These are phyloP conservation scores for Macrocentrus cingulum DNA, from an alignment of 1,140 invertebrate species.

Conservation along the genomic window DNA sequence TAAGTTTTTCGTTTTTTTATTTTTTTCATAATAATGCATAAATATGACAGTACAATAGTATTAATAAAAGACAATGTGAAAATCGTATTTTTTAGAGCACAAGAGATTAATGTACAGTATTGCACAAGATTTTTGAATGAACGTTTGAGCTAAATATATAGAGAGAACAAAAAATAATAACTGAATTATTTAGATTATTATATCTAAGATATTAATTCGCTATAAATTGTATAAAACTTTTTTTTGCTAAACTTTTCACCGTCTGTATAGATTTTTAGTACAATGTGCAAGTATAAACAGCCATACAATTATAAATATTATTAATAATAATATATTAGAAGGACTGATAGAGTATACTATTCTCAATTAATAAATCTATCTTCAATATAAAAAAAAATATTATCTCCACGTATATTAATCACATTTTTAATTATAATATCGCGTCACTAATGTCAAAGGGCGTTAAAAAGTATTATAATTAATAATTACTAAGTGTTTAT, in stretches of 20 bases:
- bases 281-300: slow-evolving; percentile 30
- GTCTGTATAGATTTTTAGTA: slow-evolving; percentile 24
- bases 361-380: slow-evolving; percentile 18
- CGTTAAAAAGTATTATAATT: too few relatives aligned
- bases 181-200: too few relatives aligned
- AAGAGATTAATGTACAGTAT: slow-evolving; percentile 25
- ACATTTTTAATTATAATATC: too few relatives aligned
- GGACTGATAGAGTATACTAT: slow-evolving; percentile 31
- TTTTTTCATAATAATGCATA: slow-evolving; percentile 11
- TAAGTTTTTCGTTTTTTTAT: slow-evolving; percentile 14
- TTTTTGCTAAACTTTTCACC: slow-evolving; percentile 18
- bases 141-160: slow-evolving; percentile 7
- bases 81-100: not conserved
- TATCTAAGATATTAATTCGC: too few relatives aligned
- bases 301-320: slow-evolving; percentile 28
- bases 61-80: slow-evolving; percentile 4
- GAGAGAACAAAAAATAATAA: slow-evolving; percentile 6
- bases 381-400: not conserved
- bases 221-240: slow-evolving; percentile 22
- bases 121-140: too few relatives aligned
- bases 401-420: slow-evolving; percentile 1
- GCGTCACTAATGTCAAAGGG: too few relatives aligned
- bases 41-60: slow-evolving; percentile 13
- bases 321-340: slow-evolving; percentile 29
- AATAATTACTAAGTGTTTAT: too few relatives aligned